These are phyloP conservation scores for Diadema setosum DNA, from an alignment of 35 echinoderm and acorn worm genomes.

Conservation along the genomic window DNA sequence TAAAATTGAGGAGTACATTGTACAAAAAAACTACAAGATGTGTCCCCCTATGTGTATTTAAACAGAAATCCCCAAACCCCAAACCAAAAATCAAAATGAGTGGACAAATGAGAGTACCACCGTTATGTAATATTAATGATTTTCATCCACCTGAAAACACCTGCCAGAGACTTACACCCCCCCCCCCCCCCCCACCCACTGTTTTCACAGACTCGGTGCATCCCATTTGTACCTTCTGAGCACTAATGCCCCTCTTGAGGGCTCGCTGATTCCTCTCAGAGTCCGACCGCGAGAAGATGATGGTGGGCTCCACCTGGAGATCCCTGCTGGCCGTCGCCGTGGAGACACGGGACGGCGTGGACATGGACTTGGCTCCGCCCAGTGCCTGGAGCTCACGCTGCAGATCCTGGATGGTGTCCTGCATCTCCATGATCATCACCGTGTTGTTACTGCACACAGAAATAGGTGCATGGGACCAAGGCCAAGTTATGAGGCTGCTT, in stretches of 20 bases:
- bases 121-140: too few relatives aligned
- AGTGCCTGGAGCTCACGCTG: constrained; percentile 69
- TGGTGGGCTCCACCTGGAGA: constrained; percentile 39
- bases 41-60: too few relatives aligned
- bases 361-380: constrained; percentile 44
- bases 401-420: constrained; percentile 84
- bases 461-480: background rate
- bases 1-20: too few relatives aligned
- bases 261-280: constrained; percentile 86
- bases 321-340: constrained; percentile 13
- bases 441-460: constrained; percentile 73
- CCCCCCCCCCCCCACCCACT: too few relatives aligned
- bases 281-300: constrained; percentile 87
- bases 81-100: too few relatives aligned
- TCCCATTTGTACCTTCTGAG: constrained; percentile 80
- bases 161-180: too few relatives aligned
- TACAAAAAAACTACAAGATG: too few relatives aligned
- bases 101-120: too few relatives aligned
- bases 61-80: too few relatives aligned
- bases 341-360: constrained; percentile 28
- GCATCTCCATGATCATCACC: constrained; percentile 79
- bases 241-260: constrained; percentile 80
- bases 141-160: too few relatives aligned
- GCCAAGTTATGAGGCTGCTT: too few relatives aligned
- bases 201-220: too few relatives aligned